Conservation (phyloP, 2,888 invertebrate genomes). For the Pimpla rufipes region DNA sequence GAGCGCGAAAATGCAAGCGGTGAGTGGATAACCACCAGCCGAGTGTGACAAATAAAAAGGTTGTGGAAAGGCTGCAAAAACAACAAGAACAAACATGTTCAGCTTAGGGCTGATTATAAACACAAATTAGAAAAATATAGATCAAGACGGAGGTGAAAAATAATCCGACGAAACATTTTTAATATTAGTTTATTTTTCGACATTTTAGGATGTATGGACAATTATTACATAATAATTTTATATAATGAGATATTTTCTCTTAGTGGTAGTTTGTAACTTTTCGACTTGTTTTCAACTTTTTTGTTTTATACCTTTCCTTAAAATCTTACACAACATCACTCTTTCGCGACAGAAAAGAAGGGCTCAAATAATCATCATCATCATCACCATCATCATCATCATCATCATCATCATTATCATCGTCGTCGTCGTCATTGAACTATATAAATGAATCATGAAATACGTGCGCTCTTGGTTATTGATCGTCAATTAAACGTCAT, state of each 20-base stretch:
- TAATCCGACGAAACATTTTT: constrained; percentile 70
- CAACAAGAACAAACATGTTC: too few relatives aligned
- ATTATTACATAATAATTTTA: constrained; percentile 85
- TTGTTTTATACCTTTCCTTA: constrained; percentile 66
- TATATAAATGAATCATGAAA: constrained; percentile 82
- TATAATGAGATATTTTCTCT: constrained; percentile 83
- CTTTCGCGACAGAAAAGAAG: constrained; percentile 75
- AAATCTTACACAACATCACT: constrained; percentile 79
- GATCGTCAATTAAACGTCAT: constrained; percentile 80
- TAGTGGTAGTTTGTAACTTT: constrained; percentile 79
- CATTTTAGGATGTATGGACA: constrained; percentile 85
- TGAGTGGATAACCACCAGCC: too few relatives aligned
- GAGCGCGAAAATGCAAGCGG: too few relatives aligned
- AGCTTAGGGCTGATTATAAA: too few relatives aligned
- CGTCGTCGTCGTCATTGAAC: constrained; percentile 73
- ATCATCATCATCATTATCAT: constrained; percentile 59
- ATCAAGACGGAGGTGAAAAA: background rate
- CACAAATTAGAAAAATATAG: background rate
- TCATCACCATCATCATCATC: constrained; percentile 34
- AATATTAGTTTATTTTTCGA: constrained; percentile 83
- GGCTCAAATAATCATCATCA: constrained; percentile 64
- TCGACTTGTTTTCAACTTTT: constrained; percentile 70
- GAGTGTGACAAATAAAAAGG: too few relatives aligned
- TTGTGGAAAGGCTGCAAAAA: too few relatives aligned
- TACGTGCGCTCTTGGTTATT: constrained; percentile 80